A percentile compares a stretch with the other conserved stretches of the same genome.
Conservation (phyloP, 2,888 invertebrate species). For the Leucozona laternaria region DNA sequence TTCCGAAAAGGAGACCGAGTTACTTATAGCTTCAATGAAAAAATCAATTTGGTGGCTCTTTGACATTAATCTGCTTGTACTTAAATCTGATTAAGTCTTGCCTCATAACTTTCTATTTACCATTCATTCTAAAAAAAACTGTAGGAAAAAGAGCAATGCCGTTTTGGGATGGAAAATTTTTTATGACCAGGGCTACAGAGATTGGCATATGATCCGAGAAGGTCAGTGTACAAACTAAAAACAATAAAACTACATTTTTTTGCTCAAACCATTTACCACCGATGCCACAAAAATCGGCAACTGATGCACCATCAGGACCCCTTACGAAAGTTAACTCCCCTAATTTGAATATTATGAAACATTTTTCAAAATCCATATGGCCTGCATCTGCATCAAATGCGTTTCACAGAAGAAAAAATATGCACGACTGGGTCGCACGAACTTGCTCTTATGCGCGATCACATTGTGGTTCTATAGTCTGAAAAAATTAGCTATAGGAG, state of each 20-base stretch:
- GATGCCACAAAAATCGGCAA: not conserved
- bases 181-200: not conserved
- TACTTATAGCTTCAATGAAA: not conserved
- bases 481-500: too few relatives aligned
- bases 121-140: not conserved
- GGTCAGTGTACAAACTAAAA: not conserved
- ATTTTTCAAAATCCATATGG: too few relatives aligned
- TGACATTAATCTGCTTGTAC: not conserved
- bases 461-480: too few relatives aligned
- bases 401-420: too few relatives aligned
- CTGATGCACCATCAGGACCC: slow-evolving; percentile 1
- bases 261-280: slow-evolving; percentile 1
- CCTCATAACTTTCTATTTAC: not conserved
- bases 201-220: slow-evolving; percentile 11
- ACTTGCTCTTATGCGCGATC: too few relatives aligned
- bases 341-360: too few relatives aligned
- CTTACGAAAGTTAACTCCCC: slow-evolving; percentile 1
- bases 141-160: not conserved
- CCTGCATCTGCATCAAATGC: too few relatives aligned
- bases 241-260: not conserved
- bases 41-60: slow-evolving; percentile 5
- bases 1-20: not conserved
- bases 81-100: not conserved
- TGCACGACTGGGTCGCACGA: too few relatives aligned
- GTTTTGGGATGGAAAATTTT: not conserved